Percentiles rank a stretch among this genome's conserved stretches.
Conservation (phyloP, 2,113 vertebrate genomes). For the Pagrus major region DNA sequence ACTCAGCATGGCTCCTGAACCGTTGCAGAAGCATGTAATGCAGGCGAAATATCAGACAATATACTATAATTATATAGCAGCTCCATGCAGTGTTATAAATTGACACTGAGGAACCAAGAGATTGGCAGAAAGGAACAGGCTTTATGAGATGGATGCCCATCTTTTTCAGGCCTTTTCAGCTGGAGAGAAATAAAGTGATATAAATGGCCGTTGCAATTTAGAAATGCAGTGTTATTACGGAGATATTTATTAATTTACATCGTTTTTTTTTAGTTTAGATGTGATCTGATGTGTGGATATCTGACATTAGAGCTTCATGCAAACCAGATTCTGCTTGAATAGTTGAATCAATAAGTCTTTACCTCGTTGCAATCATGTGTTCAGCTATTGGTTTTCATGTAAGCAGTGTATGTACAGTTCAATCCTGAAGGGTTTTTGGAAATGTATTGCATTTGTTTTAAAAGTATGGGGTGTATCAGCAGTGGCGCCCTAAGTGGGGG, state of each 20-base stretch:
- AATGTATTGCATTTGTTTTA: not conserved
- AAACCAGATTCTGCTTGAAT: conserved; percentile 27
- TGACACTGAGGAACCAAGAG: conserved; percentile 47
- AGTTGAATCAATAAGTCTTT: conserved; percentile 40
- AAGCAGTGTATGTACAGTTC: not conserved
- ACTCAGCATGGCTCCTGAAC: conserved; percentile 62
- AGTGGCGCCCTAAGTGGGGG: too few relatives aligned
- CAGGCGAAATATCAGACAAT: conserved; percentile 74
- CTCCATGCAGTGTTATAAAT: conserved; percentile 64
- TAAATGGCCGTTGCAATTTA: conserved; percentile 30
- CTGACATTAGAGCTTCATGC: conserved; percentile 10
- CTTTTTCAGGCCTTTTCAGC: conserved; percentile 38
- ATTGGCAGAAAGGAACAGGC: conserved; percentile 58
- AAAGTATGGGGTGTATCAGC: not conserved
- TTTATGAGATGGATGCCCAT: conserved; percentile 44
- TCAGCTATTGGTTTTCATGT: conserved; percentile 12
- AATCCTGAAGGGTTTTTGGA: not conserved
- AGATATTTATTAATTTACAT: conserved; percentile 1
- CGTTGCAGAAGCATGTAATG: conserved; percentile 68
- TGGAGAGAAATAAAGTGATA: conserved; percentile 37
- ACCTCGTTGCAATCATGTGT: not conserved
- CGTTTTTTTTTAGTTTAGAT: not conserved
- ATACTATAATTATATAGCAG: conserved; percentile 66
- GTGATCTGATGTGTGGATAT: conserved; percentile 1
- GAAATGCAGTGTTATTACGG: conserved; percentile 15